Conservation (phyloP, 2,797 vertebrate genomes). For the Prunella strophiata region DNA sequence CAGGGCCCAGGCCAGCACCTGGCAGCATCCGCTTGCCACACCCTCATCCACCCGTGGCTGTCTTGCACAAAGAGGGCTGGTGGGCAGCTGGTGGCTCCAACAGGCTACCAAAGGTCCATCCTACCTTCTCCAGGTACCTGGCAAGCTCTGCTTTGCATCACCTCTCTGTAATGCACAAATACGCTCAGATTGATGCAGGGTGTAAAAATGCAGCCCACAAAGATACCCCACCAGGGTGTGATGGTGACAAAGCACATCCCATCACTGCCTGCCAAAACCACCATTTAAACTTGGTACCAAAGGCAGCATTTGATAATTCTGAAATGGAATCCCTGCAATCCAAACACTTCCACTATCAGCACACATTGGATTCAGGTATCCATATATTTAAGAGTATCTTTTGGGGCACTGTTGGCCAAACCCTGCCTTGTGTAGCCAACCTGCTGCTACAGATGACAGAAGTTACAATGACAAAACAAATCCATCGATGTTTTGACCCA, state of each 20-base stretch:
- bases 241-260: background rate
- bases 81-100: background rate
- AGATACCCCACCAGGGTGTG: background rate
- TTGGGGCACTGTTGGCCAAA: background rate
- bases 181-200: rapidly evolving
- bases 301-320: background rate
- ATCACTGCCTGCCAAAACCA: background rate
- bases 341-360: background rate
- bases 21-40: background rate
- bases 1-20: background rate
- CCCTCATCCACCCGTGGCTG: rapidly evolving
- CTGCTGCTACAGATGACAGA: background rate
- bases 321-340: background rate
- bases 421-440: background rate
- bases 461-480: background rate
- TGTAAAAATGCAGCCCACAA: background rate
- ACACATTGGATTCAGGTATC: background rate
- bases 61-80: background rate
- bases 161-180: background rate
- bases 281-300: background rate
- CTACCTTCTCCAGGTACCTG: background rate
- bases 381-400: background rate
- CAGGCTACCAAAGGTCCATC: background rate
- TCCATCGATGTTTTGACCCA: background rate
- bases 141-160: background rate